Evolutionary conservation across 2,797 vertebrate genomes (phyloP), one percentile per base, ranked within the genome.

Genomic region (Falco peregrinus): DNA sequence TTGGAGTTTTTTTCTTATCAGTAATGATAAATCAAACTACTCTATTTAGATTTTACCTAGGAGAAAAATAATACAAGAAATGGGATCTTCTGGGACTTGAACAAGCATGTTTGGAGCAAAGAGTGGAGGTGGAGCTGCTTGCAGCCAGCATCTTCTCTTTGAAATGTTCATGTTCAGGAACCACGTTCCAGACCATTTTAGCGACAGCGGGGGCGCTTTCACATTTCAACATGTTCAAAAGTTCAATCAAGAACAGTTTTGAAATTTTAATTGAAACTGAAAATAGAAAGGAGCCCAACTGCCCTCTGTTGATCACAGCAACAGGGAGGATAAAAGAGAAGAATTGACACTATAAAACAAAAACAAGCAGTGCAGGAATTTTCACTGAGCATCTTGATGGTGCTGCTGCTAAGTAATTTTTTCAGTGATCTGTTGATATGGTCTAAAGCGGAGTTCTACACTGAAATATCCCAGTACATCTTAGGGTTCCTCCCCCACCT

Each of bases 241-340:
- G 85, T 95, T 97, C 94, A 88, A 8, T 84, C 65, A 82, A 87
- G 68, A 94, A 63, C 54, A 64, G 82, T 84, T 95, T 53, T 89
- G 80, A 96, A 91, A 90, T 95, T 96, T 97, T 94, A 95, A 96
- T 92, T 92, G 74, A 96, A 96, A 92, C 90, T 77, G 74, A 93
- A 96, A 94, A 94, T 79, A 95, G 95, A 96, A 95, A 96, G 79
- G 37, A 95, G 60, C 35, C 85, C 51, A 95, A 86, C 67, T 91
- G 80, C 90, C 91, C 94, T 95, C 83, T 91, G 91, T 68, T 95
- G 95, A 95, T 94, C 80, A 93, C 91, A 95, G 83, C 74, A 93
- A 90, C 51, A 35, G 53, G 37, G 45, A 96, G n/a, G 80, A 96
- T 92, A 77, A 96, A 90, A 91, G 76, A 78, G 82, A 94, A 87